Evolutionary conservation across 2,797 vertebrate species (phyloP), one percentile per base, ranked within the genome.

Genomic region (Coreius guichenoti): DNA sequence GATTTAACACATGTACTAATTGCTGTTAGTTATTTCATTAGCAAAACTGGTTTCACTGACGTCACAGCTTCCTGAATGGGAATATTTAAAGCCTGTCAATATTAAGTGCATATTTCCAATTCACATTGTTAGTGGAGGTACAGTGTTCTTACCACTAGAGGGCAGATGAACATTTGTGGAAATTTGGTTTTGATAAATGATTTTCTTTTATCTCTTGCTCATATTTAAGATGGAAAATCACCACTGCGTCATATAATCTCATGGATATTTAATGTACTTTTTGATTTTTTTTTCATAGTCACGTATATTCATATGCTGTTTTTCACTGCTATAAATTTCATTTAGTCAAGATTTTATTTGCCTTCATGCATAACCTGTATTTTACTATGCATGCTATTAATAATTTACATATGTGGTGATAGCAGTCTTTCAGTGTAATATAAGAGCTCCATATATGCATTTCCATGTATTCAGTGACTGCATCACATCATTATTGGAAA

Each of bases 371-470:
- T 26, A 76, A 31, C 23, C 21, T 33, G 51, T 39, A 74, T 87
- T 88, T 70, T 86, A 89, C 88, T 91, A 88, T 87, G 87, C 80
- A 86, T 82, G 86, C 72, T 54, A 79, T 92, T 29, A 90, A 91
- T 91, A 84, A 92, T 92, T 92, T 80, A 92, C 87, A 89, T 86
- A 68, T 29, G 76, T 8, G 49, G 49, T 81, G 45, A 36, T 84
- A 69, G 73, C 19, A 70, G 67, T 29, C 47, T 86, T 70, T 47
- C 33, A 5, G 19, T 61, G 19, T 29, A 84, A 76, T 75, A 83
- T 73, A 82, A 80, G 51, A 45, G 58, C 47, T 78, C 43, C 65
- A 80, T 58, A 78, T 69, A 77, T 83, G 4, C n/a, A 61, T 58
- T 54, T 84, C 39, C 72, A 76, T 86, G 79, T 78, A 83, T 84